Percentiles rank a stretch among this genome's conserved stretches.
Conservation (phyloP, 2,888 invertebrate species). For the Scaptodrosophila latifasciaeformis region DNA sequence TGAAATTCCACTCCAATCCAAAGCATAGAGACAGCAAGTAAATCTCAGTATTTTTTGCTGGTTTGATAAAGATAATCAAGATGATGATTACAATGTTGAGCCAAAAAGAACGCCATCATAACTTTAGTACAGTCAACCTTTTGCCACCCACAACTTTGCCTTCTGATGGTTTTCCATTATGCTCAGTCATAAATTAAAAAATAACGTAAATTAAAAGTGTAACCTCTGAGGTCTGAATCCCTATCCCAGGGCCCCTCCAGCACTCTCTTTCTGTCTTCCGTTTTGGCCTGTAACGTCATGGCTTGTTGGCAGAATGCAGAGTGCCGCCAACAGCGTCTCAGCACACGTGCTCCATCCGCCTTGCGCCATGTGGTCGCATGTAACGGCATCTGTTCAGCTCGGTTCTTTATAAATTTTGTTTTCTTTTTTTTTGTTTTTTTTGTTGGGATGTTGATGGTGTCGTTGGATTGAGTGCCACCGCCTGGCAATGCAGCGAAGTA, state of each 20-base stretch:
- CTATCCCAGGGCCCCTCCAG: constrained; percentile 9
- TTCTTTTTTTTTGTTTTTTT: no score
- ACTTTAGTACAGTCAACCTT: no score
- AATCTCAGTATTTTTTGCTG: no score
- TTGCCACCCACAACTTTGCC: no score
- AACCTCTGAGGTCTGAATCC: constrained; percentile 10
- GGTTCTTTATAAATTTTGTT: no score
- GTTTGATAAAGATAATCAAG: background rate
- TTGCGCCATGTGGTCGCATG: constrained; percentile 2
- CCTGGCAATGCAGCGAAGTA: constrained; percentile 54
- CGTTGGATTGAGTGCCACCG: constrained; percentile 22
- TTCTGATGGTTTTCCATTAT: constrained; percentile 34
- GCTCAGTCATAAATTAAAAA: constrained; percentile 55
- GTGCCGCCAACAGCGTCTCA: background rate
- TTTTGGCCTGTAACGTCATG: background rate
- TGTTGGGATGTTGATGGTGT: no score
- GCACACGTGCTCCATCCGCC: constrained; percentile 27
- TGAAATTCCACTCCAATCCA: no score
- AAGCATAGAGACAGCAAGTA: no score
- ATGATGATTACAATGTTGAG: no score
- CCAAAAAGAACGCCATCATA: no score
- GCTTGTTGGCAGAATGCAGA: constrained; percentile 16
- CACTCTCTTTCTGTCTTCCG: constrained; percentile 1
- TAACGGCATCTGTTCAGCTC: constrained; percentile 30
- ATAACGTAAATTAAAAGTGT: constrained; percentile 40